Conservation (phyloP, 2,113 vertebrate genomes). For the Prinia subflava region DNA sequence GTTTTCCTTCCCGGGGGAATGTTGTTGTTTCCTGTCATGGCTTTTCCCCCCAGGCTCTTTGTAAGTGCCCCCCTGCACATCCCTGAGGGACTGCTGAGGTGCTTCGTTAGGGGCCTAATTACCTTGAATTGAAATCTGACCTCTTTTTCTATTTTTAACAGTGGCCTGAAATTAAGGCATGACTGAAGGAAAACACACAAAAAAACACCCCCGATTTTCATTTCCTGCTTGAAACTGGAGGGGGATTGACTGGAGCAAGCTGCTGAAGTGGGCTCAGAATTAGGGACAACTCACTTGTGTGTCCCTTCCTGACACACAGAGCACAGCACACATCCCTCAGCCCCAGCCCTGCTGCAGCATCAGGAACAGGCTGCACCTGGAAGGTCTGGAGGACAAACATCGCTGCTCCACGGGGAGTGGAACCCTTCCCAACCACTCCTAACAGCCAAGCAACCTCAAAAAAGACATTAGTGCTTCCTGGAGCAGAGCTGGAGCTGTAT, state of each 20-base stretch:
- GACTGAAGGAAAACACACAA: background rate
- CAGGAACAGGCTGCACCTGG: fast-evolving
- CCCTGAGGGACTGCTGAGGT: background rate
- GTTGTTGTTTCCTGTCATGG: background rate
- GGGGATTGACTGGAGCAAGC: background rate
- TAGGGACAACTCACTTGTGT: background rate
- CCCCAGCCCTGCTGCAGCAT: fast-evolving
- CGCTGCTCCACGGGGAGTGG: fast-evolving
- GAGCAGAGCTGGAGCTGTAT: background rate
- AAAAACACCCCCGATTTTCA: fast-evolving
- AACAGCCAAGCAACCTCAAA: background rate
- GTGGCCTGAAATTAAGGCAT: background rate
- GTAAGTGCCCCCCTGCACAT: background rate
- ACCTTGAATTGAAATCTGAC: background rate
- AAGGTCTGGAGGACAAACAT: background rate
- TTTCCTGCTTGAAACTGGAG: background rate
- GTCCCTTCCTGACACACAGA: fast-evolving
- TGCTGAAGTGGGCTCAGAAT: background rate
- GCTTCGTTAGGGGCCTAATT: background rate
- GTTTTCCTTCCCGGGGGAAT: background rate
- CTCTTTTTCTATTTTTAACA: background rate
- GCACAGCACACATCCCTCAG: background rate
- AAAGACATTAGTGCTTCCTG: background rate
- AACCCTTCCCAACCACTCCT: background rate
- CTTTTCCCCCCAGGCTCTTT: background rate